phyloP scores from a whole-genome alignment of 1,140 invertebrate species.

The Oedothorax gibbosus region DNA sequence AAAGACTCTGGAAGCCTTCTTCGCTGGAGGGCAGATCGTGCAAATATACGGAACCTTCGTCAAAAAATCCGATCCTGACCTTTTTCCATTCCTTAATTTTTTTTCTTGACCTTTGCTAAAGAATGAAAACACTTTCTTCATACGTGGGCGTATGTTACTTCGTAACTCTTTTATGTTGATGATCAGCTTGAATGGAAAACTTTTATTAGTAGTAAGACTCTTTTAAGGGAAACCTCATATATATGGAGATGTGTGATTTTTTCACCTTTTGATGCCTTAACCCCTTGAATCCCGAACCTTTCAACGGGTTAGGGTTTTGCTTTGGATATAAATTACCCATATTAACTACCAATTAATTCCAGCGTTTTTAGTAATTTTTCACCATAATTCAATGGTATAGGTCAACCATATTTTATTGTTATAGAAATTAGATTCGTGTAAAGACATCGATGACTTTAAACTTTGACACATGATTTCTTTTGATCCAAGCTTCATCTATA shows the following conservation, averaged over 20 bases:
- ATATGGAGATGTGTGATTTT: conserved; percentile 43
- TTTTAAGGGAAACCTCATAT: conserved; percentile 26
- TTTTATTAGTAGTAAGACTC: conserved; percentile 27
- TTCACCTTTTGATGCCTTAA: conserved; percentile 12
- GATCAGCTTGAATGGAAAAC: conserved; percentile 1
- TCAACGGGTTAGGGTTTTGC: conserved; percentile 8
- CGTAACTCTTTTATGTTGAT: conserved; percentile 14
- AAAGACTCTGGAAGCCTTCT: not conserved
- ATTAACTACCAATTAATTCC: conserved; percentile 21
- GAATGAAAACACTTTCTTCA: conserved; percentile 19
- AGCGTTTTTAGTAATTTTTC: too few species aligned
- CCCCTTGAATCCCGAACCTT: not conserved
- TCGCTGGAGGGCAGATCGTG: conserved; percentile 33
- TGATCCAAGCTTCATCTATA: too few species aligned
- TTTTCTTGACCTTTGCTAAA: conserved; percentile 27
- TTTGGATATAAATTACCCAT: conserved; percentile 10
- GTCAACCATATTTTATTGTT: too few species aligned
- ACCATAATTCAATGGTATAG: too few species aligned
- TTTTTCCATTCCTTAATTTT: conserved; percentile 45
- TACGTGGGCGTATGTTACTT: conserved; percentile 40
- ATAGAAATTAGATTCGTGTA: too few species aligned
- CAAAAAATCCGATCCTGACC: conserved; percentile 4
- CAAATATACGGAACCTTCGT: not conserved
- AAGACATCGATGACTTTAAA: too few species aligned
- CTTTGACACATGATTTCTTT: too few species aligned